Base-by-base conservation (phyloP, 2,888 invertebrate species). In the Drosophila pegasa region DNA sequence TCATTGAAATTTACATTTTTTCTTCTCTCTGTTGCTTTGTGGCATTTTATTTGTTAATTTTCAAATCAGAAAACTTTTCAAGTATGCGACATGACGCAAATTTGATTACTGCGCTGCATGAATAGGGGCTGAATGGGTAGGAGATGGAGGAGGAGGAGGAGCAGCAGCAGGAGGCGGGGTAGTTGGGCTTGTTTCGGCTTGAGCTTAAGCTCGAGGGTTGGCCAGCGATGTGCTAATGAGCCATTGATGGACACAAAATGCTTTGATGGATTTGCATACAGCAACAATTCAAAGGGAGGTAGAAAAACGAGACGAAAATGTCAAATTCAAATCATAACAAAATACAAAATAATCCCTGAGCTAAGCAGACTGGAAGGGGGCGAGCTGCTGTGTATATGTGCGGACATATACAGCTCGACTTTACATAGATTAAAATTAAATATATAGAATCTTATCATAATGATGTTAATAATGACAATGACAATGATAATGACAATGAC, bases 41-140 rank as follows among this genome's bases (percentile, higher is more conserved):
- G 73, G 71, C 67, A 71, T 78, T 75, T 83, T 68, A 76, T 80
- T 83, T 83, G 83, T 87, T 87, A 87, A 87, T 83, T 83, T 87
- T 77, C 84, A 84, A 87, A 87, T 83, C 81, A 80, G 29, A 78
- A 80, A 75, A 76, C 18, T 72, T 67, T 54, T 71, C 43, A 71
- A 71, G 76, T 54, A 40, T 71, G 74, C 78, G 54, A 80, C 80
- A 71, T 80, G 81, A 81, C 68, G 84, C 81, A 83, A 83, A 87
- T 87, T 81, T 83, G 79, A 83, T 83, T 87, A 83, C 71, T 63
- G 61, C 67, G 67, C 75, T 67, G 84, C 87, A 64, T 38, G 38
- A 33, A 74, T 63, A 57, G 71, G 71, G 71, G 71, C 65, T 71
- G 59, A 22, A 37, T 25, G 37, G 25, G 12, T n/a, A 8, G 35